Base-by-base conservation (phyloP, 2,888 invertebrate genomes). In the Biston stratarius region DNA sequence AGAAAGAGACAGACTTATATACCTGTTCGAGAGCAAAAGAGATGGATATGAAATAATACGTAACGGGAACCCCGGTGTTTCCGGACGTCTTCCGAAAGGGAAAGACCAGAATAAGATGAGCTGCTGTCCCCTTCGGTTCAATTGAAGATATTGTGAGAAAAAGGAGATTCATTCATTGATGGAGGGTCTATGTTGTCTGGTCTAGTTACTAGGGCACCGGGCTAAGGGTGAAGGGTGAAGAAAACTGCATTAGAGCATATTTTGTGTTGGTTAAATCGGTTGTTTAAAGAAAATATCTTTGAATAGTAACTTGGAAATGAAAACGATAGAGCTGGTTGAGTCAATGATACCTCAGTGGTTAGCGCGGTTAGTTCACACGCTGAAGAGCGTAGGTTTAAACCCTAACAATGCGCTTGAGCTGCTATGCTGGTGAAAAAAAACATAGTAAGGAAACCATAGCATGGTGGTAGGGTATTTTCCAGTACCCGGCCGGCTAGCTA, bases 31-130 rank as follows among this genome's bases (percentile, higher is more conserved):
- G 81, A 74, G 74, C 11, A 74, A 84, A 69, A 76, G 83, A 80
- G 89, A 90, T 47, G 74, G 74, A 69, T 59, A 75, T 72, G 62
- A 64, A 61, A 76, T 72, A 67, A 66, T 72, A 68, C 68, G 77
- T 89, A 90, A 91, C 90, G 89, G 91, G 85, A 83, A 79, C 86
- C 85, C 84, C 73, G 75, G 77, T 75, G 83, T 82, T 85, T 90
- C 88, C 89, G 89, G 86, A 78, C 79, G 80, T 86, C 88, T 90
- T 90, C 87, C 85, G 84, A 82, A 70, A 75, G 84, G 85, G 82
- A 78, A 77, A 55, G 60, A 74, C 83, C 75, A 82, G 73, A 69
- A 65, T 83, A 84, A 79, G 75, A 79, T 82, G 88, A 86, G 72
- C 89, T 80, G 79, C 76, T 79, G 77, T 73, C 73, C 82, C 79